These are phyloP conservation scores for Edolisoma coerulescens DNA, from an alignment of 2,113 vertebrate species.

Conservation along the genomic window DNA sequence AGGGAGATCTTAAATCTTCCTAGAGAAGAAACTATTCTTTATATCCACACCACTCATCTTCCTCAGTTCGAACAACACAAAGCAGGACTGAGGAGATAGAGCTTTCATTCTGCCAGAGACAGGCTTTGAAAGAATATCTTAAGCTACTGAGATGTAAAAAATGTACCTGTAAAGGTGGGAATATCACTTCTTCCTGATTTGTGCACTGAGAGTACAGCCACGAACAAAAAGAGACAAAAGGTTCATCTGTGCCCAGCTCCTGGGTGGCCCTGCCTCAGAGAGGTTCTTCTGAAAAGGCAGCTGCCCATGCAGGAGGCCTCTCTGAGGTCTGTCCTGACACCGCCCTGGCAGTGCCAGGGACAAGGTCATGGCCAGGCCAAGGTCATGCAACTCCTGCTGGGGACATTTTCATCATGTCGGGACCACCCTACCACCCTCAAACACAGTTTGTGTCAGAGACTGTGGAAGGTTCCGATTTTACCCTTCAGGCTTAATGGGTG, in stretches of 20 bases:
- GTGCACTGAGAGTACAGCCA: background rate
- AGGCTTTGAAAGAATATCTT: background rate
- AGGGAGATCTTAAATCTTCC: background rate
- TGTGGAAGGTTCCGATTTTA: background rate
- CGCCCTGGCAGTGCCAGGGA: background rate
- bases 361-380: background rate
- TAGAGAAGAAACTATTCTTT: background rate
- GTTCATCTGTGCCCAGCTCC: background rate
- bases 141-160: background rate
- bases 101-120: background rate
- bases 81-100: background rate
- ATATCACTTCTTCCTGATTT: background rate
- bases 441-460: background rate
- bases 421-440: background rate
- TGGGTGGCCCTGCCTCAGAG: background rate
- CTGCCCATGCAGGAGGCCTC: fast-evolving
- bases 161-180: background rate
- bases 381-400: background rate
- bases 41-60: background rate
- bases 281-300: background rate
- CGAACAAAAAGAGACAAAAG: background rate
- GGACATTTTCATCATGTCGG: fast-evolving
- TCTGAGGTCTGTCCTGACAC: background rate
- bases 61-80: background rate
- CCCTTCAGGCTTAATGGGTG: background rate